Base-by-base conservation (phyloP, 2,113 vertebrate genomes). In the Peromyscus maniculatus region DNA sequence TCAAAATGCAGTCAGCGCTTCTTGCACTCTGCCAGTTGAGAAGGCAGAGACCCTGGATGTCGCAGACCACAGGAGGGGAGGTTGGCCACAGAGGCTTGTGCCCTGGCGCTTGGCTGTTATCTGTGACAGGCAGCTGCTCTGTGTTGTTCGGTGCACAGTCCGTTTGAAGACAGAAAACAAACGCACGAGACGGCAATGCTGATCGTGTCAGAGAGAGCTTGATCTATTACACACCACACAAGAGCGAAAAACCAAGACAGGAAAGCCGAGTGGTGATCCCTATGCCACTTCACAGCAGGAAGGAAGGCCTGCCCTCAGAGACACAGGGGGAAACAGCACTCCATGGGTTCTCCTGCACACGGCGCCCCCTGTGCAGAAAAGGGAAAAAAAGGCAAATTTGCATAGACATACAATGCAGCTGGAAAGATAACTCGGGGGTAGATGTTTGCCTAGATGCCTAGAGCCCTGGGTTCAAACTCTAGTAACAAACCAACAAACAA, bases 221-320 rank as follows among this genome's bases (percentile, higher is more conserved):
- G 86, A 96, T 86, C 75, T 91, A 93, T 22, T 71, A 49, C 55
- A 5, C 64, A 78, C 55, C 67, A 88, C 71, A 64, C 21, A 33
- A 36, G 33, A 87, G 46, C n/a, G 55, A 13, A 67, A 72, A 36
- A 91, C 39, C 43, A 91, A 49, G 39, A 43, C 79, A 78, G 78
- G 83, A 96, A 96, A 94, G 87, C 2, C 75, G 26, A 87, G 84
- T 74, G 59, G 83, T 74, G 96, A 87, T 87, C 87, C 78, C 83
- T 91, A 94, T 9, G 26, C 59, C 0, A 4, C 77, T 87, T 91
- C 87, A 72, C 6, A 33, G 43, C 49, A 94, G 94, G 96, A 96
- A 98, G 96, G 94, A 96, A 93, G 80, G 69, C 72, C 52, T 39
- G 4, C n/a, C 83, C 90, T 89, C 83, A 79, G 71, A 66, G 93